Evolutionary conservation across 2,797 vertebrate species (phyloP), one percentile per base, ranked within the genome.

Genomic region (Chromis chromis): DNA sequence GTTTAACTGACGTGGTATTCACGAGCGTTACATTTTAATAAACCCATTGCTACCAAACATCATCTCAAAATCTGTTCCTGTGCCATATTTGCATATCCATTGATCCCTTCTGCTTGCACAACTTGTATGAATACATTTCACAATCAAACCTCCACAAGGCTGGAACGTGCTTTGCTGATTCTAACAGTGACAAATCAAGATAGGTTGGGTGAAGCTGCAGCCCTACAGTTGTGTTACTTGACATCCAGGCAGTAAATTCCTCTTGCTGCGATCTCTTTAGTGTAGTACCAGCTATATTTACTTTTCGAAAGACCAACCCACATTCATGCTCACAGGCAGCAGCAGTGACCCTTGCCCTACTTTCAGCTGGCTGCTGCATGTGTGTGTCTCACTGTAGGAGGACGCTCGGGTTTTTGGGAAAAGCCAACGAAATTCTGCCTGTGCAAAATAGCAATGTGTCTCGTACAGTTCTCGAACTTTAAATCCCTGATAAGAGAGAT

Each of bases 311-410:
- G 80, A 53, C 67, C 60, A 71, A 82, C 89, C 82, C 77, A 91
- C 88, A 94, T 84, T 86, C 86, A 87, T 53, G 83, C 76, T 74
- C 36, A 70, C 61, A 86, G 81, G 71, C 83, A 87, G 78, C 83
- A 87, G 78, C 61, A 2, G 71, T 88, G 91, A 95, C 93, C 94
- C 88, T 93, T 93, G 78, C 63, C 93, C 93, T 90, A 94, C 86
- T 92, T 95, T 88, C 63, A 22, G 39, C 59, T 61, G 58, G 13
- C 69, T 86, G 78, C 56, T 70, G 81, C 40, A 46, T 72, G 56
- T 33, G 65, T 53, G 49, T 31, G 21, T 70, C 16, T 78, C 54
- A 24, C 55, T 46, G 68, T 14, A 16, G 52, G 63, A 70, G 82
- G 76, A 64, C 85, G 61, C 68, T 21, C 36, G 27, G 31, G 48